phyloP scores from a whole-genome alignment of 2,113 vertebrate species.

The Sus scrofa region DNA sequence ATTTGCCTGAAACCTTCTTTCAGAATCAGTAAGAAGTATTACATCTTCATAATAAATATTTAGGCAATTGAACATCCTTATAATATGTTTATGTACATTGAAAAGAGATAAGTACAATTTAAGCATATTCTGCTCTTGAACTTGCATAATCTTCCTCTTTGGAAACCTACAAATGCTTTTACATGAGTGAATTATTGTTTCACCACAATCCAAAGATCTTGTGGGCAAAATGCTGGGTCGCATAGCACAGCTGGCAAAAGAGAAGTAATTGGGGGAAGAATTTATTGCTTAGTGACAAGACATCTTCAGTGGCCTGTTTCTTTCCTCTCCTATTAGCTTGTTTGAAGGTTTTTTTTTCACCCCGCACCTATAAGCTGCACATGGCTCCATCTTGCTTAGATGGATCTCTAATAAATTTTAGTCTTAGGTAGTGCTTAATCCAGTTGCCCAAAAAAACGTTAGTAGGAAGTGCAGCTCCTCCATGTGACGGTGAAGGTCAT shows the following conservation, averaged over 20 bases:
- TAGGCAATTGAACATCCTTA: not conserved
- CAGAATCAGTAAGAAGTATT: not conserved
- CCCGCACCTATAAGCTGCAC: not conserved
- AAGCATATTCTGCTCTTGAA: not conserved
- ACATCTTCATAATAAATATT: not conserved
- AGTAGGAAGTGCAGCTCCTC: not conserved
- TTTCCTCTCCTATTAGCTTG: constrained; percentile 53
- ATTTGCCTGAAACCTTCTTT: not conserved
- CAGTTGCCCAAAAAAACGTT: not conserved
- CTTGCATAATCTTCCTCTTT: not conserved
- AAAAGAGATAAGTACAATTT: not conserved
- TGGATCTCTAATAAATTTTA: not conserved
- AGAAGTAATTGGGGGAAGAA: constrained; percentile 68
- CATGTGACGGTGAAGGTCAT: not conserved
- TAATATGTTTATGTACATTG: not conserved
- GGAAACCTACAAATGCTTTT: not conserved
- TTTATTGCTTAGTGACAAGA: constrained; percentile 64
- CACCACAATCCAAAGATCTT: not conserved
- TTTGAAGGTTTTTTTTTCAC: constrained; percentile 25
- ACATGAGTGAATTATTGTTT: not conserved
- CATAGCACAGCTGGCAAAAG: constrained; percentile 52
- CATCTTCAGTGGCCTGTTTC: constrained; percentile 37
- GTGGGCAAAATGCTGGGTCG: not conserved
- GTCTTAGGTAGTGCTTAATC: not conserved
- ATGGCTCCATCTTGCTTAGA: not conserved